Base-by-base conservation (phyloP, 2,113 vertebrate species). In the Platysteira castanea region DNA sequence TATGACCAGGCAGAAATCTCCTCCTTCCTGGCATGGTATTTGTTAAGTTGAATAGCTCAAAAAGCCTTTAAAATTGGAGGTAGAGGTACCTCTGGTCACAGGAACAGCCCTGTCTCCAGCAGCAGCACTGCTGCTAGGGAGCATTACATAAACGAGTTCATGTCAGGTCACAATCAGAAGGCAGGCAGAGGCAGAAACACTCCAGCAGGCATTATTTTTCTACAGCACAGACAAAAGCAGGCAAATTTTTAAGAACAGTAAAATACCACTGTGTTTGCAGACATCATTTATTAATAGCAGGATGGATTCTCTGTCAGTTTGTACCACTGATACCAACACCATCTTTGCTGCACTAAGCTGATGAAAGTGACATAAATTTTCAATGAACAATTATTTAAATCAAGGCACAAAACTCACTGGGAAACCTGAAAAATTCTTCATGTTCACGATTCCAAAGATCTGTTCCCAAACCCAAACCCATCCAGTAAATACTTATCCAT, bases 91-190 rank as follows among this genome's bases (percentile, higher is more conserved):
- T 90, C 75, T 86, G 33, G 33, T 56, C 52, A 53, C 79, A 88
- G 78, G 68, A 96, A 28, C 39, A 81, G 52, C 71, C 59, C 24
- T 5, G 0, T 67, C 84, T 83, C 63, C 87, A 67, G 67, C 81
- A 91, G 94, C 85, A 92, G 79, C 60, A 18, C 56, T 70, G 93
- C 90, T 94, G 79, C 75, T 80, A 70, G 63, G 59, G 87, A 84
- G 49, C 30, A 37, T 96, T 96, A 96, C 60, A 83, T 96, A 96
- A 96, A 84, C 2, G 22, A 88, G 93, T 95, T 96, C 93, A 50
- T 18, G 27, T 44, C 22, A 27, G 95, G 95, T 59, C 93, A 94
- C 39, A 16, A 30, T 33, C 63, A 90, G 59, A 92, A 90, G 84
- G 87, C 20, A 56, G 63, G 87, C 89, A 87, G 61, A 96, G 67